These are phyloP conservation scores for Corticium candelabrum DNA, from an alignment of 37 sponge, comb jelly and placozoan genomes.

Conservation along the genomic window DNA sequence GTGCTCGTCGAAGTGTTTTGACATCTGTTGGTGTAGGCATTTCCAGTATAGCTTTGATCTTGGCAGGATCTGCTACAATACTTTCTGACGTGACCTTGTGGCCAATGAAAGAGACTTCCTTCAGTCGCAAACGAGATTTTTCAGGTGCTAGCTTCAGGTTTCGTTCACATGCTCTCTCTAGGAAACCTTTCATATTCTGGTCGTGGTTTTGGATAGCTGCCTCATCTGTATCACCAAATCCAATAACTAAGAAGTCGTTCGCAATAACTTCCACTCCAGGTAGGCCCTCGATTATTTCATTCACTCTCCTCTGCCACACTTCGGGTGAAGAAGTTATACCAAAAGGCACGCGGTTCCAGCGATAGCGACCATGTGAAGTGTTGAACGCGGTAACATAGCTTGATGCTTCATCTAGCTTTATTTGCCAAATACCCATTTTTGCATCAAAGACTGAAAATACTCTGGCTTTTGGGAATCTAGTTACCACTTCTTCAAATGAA, in stretches of 20 bases:
- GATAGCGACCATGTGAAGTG: slow-evolving; percentile 30
- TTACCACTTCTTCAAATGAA: slow-evolving; percentile 47
- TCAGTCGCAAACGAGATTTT: background rate
- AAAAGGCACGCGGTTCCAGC: slow-evolving; percentile 51
- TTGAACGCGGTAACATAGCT: slow-evolving; percentile 50
- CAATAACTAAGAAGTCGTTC: slow-evolving; percentile 1
- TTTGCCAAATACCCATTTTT: slow-evolving; percentile 41
- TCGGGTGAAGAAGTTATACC: too few species aligned
- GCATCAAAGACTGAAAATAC: slow-evolving; percentile 47
- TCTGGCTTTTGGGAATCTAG: slow-evolving; percentile 28
- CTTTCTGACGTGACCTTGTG: background rate
- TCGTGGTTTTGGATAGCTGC: background rate
- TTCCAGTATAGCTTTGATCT: background rate
- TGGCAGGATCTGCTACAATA: background rate
- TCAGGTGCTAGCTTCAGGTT: slow-evolving; percentile 1
- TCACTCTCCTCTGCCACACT: too few species aligned
- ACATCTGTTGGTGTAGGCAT: background rate
- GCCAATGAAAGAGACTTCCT: background rate
- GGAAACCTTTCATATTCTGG: background rate
- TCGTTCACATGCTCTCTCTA: background rate
- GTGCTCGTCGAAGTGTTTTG: too few species aligned
- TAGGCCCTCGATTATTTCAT: too few species aligned
- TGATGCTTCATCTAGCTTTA: slow-evolving; percentile 34
- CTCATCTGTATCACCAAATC: background rate
- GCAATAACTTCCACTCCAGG: too few species aligned